phyloP scores from a whole-genome alignment of 1,140 invertebrate species.

The Probaryconus sp. region DNA sequence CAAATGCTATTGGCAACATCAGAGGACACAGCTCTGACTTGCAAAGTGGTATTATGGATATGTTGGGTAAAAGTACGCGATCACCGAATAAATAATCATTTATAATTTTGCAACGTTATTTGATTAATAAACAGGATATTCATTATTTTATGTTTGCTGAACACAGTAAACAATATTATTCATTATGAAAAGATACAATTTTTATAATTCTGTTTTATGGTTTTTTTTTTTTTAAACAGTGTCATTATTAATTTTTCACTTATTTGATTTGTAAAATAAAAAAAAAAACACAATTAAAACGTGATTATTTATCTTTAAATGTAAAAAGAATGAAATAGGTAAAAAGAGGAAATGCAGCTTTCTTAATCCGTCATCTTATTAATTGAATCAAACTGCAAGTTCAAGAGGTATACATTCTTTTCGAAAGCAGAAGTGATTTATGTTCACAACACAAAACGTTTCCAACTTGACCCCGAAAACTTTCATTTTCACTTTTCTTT shows the following conservation, averaged over 20 bases:
- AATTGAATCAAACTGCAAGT: constrained; percentile 31
- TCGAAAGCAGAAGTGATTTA: constrained; percentile 58
- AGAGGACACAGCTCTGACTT: constrained; percentile 76
- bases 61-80: constrained; percentile 88
- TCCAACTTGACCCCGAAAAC: constrained; percentile 55
- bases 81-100: constrained; percentile 27
- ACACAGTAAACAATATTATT: no score
- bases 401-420: constrained; percentile 19
- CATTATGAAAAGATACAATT: no score
- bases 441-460: constrained; percentile 39
- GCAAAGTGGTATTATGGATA: constrained; percentile 87
- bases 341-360: constrained; percentile 26
- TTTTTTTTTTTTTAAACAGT: no score
- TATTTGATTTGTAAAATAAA: no score
- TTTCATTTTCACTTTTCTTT: constrained; percentile 51
- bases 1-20: constrained; percentile 65
- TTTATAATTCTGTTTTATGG: no score
- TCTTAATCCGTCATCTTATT: constrained; percentile 22
- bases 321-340: no score
- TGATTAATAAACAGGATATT: no score
- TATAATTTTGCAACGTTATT: constrained; percentile 2
- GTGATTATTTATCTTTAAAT: no score
- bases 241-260: no score
- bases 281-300: no score
- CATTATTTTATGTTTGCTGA: no score